A percentile compares a stretch with the other conserved stretches of the same genome.
Conservation (phyloP, 1,140 invertebrate species). For the Lanistes nyassanus region DNA sequence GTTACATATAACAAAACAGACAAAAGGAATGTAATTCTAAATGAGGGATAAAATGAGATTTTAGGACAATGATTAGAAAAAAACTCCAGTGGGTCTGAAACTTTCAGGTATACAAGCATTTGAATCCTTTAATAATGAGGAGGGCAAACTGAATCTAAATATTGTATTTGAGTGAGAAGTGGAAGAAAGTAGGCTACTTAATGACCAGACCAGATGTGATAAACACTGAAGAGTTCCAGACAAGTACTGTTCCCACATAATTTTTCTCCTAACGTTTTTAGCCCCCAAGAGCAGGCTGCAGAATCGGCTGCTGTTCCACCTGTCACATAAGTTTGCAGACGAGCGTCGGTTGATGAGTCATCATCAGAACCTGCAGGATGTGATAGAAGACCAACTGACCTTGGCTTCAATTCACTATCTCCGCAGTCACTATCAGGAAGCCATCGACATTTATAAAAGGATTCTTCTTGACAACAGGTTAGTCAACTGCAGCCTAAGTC, state of each 20-base stretch:
- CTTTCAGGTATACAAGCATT: no score
- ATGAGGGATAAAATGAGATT: no score
- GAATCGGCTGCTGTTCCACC: constrained; percentile 88
- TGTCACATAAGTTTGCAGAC: constrained; percentile 92
- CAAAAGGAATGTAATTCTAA: no score
- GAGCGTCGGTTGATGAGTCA: constrained; percentile 84
- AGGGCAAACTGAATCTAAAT: no score
- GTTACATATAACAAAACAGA: no score
- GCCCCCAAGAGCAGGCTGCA: constrained; percentile 68
- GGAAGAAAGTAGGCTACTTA: no score
- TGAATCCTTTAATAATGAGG: no score
- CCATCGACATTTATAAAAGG: constrained; percentile 98
- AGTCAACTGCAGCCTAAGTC: no score
- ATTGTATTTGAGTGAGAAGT: no score
- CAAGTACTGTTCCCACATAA: not conserved
- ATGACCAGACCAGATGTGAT: not conserved
- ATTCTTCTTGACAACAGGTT: constrained; percentile 91
- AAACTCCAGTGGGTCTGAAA: no score
- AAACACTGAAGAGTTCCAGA: not conserved
- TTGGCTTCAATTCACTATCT: constrained; percentile 97
- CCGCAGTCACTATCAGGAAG: constrained; percentile 95
- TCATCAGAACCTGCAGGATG: constrained; percentile 86
- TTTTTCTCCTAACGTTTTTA: constrained; percentile 34
- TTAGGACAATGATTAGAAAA: no score
- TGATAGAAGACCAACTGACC: constrained; percentile 94